Percentiles rank a stretch among this genome's conserved stretches.
phyloP scores from a whole-genome alignment of 2,797 vertebrate genomes.

The Falco berigora region DNA sequence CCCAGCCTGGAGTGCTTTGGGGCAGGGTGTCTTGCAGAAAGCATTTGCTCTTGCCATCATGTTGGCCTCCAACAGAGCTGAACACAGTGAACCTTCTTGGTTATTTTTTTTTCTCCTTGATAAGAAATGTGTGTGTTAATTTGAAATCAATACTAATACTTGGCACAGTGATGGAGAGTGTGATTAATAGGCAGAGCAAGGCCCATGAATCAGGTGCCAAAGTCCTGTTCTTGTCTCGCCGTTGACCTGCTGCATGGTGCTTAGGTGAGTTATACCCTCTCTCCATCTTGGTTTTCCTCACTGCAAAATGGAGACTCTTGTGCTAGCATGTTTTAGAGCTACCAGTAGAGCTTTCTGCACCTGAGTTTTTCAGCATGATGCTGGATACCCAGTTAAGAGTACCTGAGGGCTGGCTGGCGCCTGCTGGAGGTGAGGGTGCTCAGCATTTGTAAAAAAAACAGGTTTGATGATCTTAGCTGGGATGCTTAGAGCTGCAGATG shows the following conservation, averaged over 20 bases:
- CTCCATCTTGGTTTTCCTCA: background rate
- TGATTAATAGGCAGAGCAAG: background rate
- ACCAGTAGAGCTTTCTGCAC: background rate
- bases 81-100: background rate
- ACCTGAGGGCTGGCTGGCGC: background rate
- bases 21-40: background rate
- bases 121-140: conserved; percentile 19
- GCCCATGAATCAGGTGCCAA: background rate
- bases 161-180: background rate
- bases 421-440: background rate
- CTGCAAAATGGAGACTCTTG: background rate
- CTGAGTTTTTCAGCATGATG: background rate
- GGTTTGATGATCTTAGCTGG: background rate
- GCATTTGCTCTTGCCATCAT: background rate
- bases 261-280: background rate
- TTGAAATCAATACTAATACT: conserved; percentile 45
- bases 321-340: background rate
- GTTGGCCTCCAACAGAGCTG: background rate
- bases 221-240: background rate
- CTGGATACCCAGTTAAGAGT: background rate
- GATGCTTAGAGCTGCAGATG: background rate
- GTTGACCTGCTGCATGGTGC: background rate
- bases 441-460: background rate
- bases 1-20: background rate
- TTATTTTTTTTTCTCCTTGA: background rate